Conservation (phyloP, 2,113 vertebrate species). For the Trogon melanurus region DNA sequence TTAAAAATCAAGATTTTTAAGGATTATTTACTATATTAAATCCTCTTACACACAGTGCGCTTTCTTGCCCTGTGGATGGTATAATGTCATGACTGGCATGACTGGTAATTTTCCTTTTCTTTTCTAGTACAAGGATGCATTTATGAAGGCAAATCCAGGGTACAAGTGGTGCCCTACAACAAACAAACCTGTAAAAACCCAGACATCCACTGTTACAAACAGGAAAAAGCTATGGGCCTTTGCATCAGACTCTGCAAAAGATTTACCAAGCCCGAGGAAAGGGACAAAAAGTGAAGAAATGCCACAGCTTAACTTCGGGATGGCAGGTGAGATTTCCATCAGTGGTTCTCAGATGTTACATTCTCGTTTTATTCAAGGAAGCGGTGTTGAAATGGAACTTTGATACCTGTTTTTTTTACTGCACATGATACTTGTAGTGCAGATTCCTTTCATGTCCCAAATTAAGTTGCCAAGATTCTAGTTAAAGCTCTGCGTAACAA, state of each 20-base stretch:
- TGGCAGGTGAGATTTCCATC: constrained; percentile 86
- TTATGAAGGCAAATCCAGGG: constrained; percentile 98
- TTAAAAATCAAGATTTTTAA: constrained; percentile 33
- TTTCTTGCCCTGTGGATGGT: neutral
- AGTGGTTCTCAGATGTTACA: neutral
- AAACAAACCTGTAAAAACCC: constrained; percentile 94
- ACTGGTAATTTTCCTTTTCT: constrained; percentile 46
- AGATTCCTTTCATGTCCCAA: neutral
- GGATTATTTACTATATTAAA: neutral
- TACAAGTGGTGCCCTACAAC: constrained; percentile 99
- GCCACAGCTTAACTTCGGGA: constrained; percentile 95
- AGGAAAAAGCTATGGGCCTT: constrained; percentile 95
- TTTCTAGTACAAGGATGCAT: constrained; percentile 96
- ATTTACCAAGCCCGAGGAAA: constrained; percentile 87
- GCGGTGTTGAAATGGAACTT: neutral
- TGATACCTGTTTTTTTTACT: neutral
- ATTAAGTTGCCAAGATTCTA: neutral
- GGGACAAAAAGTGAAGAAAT: constrained; percentile 85
- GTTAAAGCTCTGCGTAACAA: neutral
- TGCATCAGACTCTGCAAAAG: constrained; percentile 86
- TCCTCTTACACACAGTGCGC: neutral
- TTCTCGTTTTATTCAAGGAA: neutral
- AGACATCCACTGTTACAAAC: constrained; percentile 82
- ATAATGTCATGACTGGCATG: neutral
- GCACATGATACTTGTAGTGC: neutral